Conservation (phyloP, 2,113 vertebrate genomes). For the Anthoscopus minutus region DNA sequence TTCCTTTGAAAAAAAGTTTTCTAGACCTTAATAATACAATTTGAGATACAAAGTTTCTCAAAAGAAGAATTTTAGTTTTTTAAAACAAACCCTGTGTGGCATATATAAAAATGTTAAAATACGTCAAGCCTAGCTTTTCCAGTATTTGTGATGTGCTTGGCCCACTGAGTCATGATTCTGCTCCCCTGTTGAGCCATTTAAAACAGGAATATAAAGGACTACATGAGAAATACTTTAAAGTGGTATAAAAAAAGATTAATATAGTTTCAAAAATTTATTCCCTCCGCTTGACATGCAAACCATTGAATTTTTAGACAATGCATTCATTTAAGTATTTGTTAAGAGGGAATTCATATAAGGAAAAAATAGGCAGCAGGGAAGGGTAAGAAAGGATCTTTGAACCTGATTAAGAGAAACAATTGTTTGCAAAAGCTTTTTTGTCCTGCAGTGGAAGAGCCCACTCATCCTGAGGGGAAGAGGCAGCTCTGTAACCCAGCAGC, state of each 20-base stretch:
- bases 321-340: not conserved
- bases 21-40: not conserved
- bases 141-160: not conserved
- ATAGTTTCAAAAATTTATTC: not conserved
- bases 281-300: not conserved
- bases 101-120: not conserved
- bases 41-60: not conserved
- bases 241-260: not conserved
- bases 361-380: not conserved
- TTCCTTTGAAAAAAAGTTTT: not conserved
- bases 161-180: not conserved
- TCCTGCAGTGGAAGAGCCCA: not conserved
- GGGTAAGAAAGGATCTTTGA: not conserved
- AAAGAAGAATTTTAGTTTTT: not conserved
- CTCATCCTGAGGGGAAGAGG: not conserved
- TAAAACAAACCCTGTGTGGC: accelerated
- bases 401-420: not conserved
- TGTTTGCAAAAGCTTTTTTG: not conserved
- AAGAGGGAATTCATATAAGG: not conserved
- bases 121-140: not conserved
- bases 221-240: not conserved
- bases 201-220: not conserved
- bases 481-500: not conserved
- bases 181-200: not conserved
- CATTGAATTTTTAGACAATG: not conserved